A percentile compares a stretch with the other conserved stretches of the same genome.
phyloP scores from a whole-genome alignment of 1,140 invertebrate species.

The Subanguina moxae region DNA sequence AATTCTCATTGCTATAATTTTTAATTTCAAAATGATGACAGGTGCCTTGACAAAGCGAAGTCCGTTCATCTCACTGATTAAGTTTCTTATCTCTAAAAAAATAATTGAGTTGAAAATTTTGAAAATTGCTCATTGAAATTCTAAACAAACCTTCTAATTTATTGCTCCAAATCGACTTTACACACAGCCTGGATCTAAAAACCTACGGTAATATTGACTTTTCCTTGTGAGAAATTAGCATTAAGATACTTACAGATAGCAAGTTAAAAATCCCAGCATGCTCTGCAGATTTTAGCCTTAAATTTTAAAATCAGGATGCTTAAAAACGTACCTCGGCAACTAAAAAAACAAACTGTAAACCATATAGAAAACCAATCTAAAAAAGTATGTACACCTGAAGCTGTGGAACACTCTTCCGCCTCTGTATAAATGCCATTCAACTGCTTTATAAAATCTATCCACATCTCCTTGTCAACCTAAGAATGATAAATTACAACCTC shows the following conservation, averaged over 20 bases:
- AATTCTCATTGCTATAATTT: background rate
- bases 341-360: too few relatives aligned
- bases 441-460: slow-evolving; percentile 29
- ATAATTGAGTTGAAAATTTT: background rate
- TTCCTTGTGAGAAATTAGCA: background rate
- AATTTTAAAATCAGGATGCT: too few relatives aligned
- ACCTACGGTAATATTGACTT: background rate
- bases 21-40: too few relatives aligned
- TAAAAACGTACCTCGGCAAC: too few relatives aligned
- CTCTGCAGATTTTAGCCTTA: slow-evolving; percentile 9
- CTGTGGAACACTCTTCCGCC: slow-evolving; percentile 19
- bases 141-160: slow-evolving; percentile 18
- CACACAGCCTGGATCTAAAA: slow-evolving; percentile 18
- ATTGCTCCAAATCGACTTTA: slow-evolving; percentile 24
- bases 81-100: slow-evolving; percentile 9
- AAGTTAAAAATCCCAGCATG: slow-evolving; percentile 26
- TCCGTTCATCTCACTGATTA: slow-evolving; percentile 23
- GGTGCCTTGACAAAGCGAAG: slow-evolving; percentile 4
- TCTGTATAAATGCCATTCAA: slow-evolving; percentile 33
- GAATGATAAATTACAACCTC: slow-evolving; percentile 1
- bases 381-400: background rate
- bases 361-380: too few relatives aligned
- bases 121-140: too few relatives aligned
- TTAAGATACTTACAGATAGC: slow-evolving; percentile 12
- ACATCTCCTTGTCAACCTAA: slow-evolving; percentile 23